phyloP scores from a whole-genome alignment of 1,140 invertebrate genomes.

The Pygmarrhopalites habei region DNA sequence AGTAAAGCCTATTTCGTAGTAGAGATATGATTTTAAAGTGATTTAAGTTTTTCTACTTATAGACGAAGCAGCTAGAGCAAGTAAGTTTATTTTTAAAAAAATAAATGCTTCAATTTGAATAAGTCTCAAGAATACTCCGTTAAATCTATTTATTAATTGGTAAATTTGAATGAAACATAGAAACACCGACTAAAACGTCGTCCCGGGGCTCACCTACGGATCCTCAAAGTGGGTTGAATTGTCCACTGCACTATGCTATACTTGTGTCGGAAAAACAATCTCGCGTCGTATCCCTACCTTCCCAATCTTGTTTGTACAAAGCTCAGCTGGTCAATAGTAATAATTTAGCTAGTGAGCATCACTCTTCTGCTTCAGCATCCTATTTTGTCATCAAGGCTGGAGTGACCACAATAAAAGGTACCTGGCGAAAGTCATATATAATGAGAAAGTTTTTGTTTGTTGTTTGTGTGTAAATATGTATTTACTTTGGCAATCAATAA shows the following conservation, averaged over 20 bases:
- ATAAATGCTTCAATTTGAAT: not conserved
- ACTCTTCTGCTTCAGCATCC: conserved; percentile 45
- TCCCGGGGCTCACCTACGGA: conserved; percentile 60
- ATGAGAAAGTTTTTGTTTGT: too few species aligned
- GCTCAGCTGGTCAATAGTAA: conserved; percentile 63
- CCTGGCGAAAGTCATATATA: too few species aligned
- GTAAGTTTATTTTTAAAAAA: conserved; percentile 46
- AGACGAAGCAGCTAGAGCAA: conserved; percentile 65
- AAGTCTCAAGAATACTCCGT: too few species aligned
- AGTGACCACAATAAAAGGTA: conserved; percentile 86
- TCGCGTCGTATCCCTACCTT: conserved; percentile 84
- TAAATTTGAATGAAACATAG: too few species aligned
- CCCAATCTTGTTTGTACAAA: conserved; percentile 81
- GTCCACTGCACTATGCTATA: conserved; percentile 69
- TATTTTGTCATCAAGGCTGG: conserved; percentile 90
- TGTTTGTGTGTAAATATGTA: too few species aligned
- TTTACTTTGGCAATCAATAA: too few species aligned
- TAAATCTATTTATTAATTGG: too few species aligned
- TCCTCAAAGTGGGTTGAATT: not conserved
- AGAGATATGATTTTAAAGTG: too few species aligned
- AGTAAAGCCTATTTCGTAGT: too few species aligned
- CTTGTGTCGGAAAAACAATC: conserved; percentile 92
- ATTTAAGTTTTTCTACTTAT: too few species aligned
- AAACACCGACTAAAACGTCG: conserved; percentile 55
- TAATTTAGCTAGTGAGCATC: not conserved